Percentiles rank a stretch among this genome's conserved stretches.
phyloP scores from a whole-genome alignment of 2,113 vertebrate genomes.

The Glaucomys volans region DNA sequence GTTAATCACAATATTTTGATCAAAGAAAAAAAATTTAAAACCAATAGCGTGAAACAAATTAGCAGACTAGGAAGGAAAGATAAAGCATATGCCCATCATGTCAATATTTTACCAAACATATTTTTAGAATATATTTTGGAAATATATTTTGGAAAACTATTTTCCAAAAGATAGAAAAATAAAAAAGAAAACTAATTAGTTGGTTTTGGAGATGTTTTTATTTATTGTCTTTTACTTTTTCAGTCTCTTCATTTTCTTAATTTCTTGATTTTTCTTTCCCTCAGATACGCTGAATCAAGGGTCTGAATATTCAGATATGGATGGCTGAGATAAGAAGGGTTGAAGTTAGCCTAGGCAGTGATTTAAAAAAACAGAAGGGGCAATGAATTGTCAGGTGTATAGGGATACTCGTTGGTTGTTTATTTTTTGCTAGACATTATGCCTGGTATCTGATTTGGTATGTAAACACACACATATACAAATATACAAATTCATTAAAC shows the following conservation, averaged over 20 bases:
- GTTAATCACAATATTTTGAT: not conserved
- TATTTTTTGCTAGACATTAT: not conserved
- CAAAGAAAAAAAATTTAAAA: slow-evolving; percentile 12
- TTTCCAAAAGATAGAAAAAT: not conserved
- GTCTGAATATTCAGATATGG: not conserved
- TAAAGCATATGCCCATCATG: not conserved
- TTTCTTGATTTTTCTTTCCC: not conserved
- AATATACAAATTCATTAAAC: not conserved
- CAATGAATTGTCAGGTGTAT: not conserved
- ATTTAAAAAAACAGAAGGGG: not conserved
- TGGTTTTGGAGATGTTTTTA: not conserved
- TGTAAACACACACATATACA: not conserved
- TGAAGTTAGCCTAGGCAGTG: not conserved
- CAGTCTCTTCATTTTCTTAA: not conserved
- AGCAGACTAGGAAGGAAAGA: not conserved
- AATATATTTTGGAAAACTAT: not conserved
- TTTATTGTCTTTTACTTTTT: not conserved
- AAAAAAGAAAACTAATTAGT: not conserved
- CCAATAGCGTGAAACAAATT: not conserved
- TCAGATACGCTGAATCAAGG: not conserved
- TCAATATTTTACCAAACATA: too few relatives aligned
- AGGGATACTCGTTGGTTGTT: not conserved
- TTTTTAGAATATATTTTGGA: not conserved
- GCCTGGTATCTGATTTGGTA: not conserved
- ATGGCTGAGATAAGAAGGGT: not conserved